Percentiles rank a stretch among this genome's conserved stretches.
Conservation (phyloP, 2,113 vertebrate species). For the Elephantulus edwardii region DNA sequence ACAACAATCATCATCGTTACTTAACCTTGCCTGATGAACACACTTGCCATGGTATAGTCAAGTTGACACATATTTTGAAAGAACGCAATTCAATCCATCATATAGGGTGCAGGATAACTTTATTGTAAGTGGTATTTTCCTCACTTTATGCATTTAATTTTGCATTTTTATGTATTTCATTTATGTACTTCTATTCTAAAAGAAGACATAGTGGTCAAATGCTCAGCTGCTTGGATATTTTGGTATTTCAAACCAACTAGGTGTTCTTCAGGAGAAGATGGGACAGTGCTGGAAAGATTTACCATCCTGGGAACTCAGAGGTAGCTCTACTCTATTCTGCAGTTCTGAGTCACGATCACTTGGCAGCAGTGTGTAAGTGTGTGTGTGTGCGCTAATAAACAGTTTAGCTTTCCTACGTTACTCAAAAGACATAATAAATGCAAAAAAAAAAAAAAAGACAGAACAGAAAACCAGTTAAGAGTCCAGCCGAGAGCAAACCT, state of each 20-base stretch:
- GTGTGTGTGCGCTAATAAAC: no score
- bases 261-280: no score
- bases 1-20: no score
- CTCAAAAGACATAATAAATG: constrained; percentile 43
- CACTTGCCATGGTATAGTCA: not conserved
- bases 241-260: not conserved
- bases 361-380: no score
- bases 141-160: constrained; percentile 9
- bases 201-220: not conserved
- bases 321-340: no score
- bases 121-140: not conserved
- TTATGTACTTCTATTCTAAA: not conserved
- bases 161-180: constrained; percentile 27
- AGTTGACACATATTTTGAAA: not conserved
- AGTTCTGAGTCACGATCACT: no score
- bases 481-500: constrained; percentile 41
- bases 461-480: constrained; percentile 38
- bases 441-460: constrained; percentile 69
- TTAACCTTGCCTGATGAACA: not conserved
- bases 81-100: not conserved
- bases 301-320: no score
- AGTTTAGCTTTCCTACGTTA: constrained; percentile 31
- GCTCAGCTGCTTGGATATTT: not conserved
- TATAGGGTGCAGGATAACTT: not conserved
- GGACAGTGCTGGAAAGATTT: no score